Conservation (phyloP, 2,113 vertebrate species). For the Pseudopodoces humilis region DNA sequence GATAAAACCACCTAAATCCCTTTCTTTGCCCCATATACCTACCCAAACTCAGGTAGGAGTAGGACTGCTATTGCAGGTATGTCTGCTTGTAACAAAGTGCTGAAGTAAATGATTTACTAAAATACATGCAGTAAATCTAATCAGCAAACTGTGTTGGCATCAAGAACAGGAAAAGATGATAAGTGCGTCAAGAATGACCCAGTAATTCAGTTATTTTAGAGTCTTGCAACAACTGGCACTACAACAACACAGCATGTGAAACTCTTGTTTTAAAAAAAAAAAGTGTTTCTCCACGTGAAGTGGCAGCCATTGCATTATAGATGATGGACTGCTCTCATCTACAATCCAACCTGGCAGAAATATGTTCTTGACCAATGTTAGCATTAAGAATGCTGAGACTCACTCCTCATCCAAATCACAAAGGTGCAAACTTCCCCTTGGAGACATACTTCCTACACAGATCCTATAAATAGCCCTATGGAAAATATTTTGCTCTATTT, state of each 20-base stretch:
- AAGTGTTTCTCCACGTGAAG: neutral
- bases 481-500: constrained; percentile 72
- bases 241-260: neutral
- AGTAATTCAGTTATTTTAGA: neutral
- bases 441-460: constrained; percentile 17
- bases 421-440: constrained; percentile 15
- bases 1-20: neutral
- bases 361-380: neutral
- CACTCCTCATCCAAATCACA: neutral
- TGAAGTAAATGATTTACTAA: constrained; percentile 40
- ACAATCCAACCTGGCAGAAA: neutral
- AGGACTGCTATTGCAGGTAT: neutral
- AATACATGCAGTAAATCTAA: constrained; percentile 1
- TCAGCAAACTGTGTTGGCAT: neutral
- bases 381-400: neutral
- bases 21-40: neutral
- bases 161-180: constrained; percentile 25
- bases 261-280: neutral
- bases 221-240: constrained; percentile 1
- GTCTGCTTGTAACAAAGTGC: neutral
- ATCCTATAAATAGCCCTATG: constrained; percentile 58
- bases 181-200: constrained; percentile 14
- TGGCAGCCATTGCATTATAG: neutral
- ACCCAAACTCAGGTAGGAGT: neutral
- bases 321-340: neutral